phyloP scores from a whole-genome alignment of 2,113 vertebrate species.

The Gyps fulvus region DNA sequence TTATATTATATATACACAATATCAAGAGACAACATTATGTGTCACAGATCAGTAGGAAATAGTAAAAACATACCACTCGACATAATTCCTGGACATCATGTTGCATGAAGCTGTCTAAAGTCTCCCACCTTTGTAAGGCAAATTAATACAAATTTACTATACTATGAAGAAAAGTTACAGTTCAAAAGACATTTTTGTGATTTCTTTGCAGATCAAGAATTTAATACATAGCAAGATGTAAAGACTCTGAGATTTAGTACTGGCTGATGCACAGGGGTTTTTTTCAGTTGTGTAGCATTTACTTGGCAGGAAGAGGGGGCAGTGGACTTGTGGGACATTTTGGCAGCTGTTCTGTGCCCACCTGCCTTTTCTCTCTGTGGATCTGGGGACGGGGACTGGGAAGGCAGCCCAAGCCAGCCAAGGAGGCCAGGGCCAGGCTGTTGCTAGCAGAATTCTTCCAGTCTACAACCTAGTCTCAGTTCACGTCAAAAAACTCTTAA shows the following conservation, averaged over 20 bases:
- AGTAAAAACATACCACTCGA: slow-evolving; percentile 90
- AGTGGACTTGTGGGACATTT: background rate
- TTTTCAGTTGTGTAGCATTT: background rate
- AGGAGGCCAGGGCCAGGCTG: background rate
- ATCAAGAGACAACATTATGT: background rate
- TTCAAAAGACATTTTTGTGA: background rate
- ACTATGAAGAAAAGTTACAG: background rate
- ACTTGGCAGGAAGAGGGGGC: background rate
- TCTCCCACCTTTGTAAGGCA: slow-evolving; percentile 89
- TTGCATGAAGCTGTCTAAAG: slow-evolving; percentile 99
- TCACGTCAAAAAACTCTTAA: background rate
- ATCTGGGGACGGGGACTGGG: background rate
- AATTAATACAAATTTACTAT: background rate
- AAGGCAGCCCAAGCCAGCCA: background rate
- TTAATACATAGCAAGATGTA: background rate
- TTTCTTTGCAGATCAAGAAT: background rate
- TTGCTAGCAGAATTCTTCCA: background rate
- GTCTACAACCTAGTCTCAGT: background rate
- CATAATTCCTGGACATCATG: slow-evolving; percentile 98
- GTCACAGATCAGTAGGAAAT: background rate
- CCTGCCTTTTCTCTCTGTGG: background rate
- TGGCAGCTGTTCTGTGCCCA: background rate
- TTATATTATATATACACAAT: background rate
- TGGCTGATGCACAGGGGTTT: background rate
- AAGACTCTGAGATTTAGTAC: background rate